Percentiles rank a stretch among this genome's conserved stretches.
Conservation (phyloP, 1,140 invertebrate genomes). For the fruit fly (Drosophila melanogaster) region Release_6_plus_ISO1_MT NT_033777.3:16252501-16253000, state of each 20-base stretch:
- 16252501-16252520: no score
- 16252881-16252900: conserved; percentile 49
- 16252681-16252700: conserved; percentile 47
- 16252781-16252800: conserved; percentile 61
- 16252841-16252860: conserved; percentile 4
- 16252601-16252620: conserved; percentile 5
- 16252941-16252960: conserved; percentile 13
- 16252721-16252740: conserved; percentile 40
- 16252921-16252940: conserved; percentile 68
- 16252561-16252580: not conserved
- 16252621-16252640: conserved; percentile 53
- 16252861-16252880: conserved; percentile 21
- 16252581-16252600: not conserved
- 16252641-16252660: conserved; percentile 64
- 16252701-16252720: conserved; percentile 44
- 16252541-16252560: no score
- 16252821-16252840: not conserved
- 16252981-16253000: conserved; percentile 57
- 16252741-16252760: conserved; percentile 67
- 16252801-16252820: conserved; percentile 5
- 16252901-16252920: conserved; percentile 81
- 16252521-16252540: no score
- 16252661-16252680: conserved; percentile 46
- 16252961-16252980: conserved; percentile 33
- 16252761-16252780: conserved; percentile 52